phyloP scores from a whole-genome alignment of 2,797 vertebrate genomes.

The Neosilurus mollespiculum region DNA sequence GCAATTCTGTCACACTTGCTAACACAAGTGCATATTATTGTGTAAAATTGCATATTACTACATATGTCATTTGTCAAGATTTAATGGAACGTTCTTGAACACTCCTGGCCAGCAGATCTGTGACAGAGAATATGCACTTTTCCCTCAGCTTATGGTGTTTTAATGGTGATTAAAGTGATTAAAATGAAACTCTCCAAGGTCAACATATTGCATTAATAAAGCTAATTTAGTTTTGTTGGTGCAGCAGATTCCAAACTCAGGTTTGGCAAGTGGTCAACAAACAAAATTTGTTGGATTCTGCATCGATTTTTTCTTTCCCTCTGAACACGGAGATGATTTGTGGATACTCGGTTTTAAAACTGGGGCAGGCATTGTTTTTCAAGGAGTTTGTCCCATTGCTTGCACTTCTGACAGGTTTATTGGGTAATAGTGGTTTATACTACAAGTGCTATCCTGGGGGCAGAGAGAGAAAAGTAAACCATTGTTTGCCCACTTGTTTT shows the following conservation, averaged over 20 bases:
- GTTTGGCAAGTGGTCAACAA: slow-evolving; percentile 61
- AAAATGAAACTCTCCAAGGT: slow-evolving; percentile 45
- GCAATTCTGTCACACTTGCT: slow-evolving; percentile 55
- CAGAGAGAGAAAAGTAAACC: slow-evolving; percentile 68
- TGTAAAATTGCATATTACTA: slow-evolving; percentile 2
- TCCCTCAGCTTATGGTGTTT: slow-evolving; percentile 20
- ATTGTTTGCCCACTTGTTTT: slow-evolving; percentile 56
- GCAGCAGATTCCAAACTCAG: slow-evolving; percentile 52
- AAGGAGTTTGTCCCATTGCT: slow-evolving; percentile 68
- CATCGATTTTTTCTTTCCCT: slow-evolving; percentile 60
- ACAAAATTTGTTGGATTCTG: slow-evolving; percentile 57
- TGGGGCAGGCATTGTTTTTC: slow-evolving; percentile 64
- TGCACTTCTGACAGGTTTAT: slow-evolving; percentile 80
- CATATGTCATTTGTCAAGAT: background rate
- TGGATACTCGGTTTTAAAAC: slow-evolving; percentile 65
- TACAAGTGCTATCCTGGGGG: slow-evolving; percentile 64
- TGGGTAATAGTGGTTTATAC: slow-evolving; percentile 72
- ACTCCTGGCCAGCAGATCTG: slow-evolving; percentile 10
- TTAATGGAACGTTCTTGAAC: slow-evolving; percentile 21
- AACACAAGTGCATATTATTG: slow-evolving; percentile 55
- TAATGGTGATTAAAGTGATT: slow-evolving; percentile 47
- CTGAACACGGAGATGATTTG: slow-evolving; percentile 67
- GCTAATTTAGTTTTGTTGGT: slow-evolving; percentile 53
- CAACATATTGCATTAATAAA: slow-evolving; percentile 46
- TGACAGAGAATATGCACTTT: slow-evolving; percentile 8